phyloP scores from a whole-genome alignment of 2,797 vertebrate species.

The Stomatorhinus walkeri region DNA sequence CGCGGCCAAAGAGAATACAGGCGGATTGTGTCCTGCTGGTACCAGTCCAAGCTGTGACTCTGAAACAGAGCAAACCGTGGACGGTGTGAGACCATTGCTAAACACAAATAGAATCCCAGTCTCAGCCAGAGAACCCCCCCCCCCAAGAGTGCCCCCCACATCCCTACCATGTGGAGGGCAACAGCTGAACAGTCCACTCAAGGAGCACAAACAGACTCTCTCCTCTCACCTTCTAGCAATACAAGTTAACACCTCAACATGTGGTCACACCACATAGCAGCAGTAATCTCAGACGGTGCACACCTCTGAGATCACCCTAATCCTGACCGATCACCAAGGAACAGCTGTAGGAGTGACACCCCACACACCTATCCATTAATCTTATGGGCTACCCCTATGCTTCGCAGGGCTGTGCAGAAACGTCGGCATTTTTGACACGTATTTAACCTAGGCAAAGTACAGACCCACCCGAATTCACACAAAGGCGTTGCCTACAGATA shows the following conservation, averaged over 20 bases:
- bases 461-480: not conserved
- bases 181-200: not conserved
- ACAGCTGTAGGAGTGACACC: not conserved
- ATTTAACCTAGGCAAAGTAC: not conserved
- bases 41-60: not conserved
- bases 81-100: not conserved
- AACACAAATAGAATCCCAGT: not conserved
- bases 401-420: not conserved
- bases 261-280: not conserved
- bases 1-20: not conserved
- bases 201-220: not conserved
- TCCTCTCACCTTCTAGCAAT: not conserved
- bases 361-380: not conserved
- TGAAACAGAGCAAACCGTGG: not conserved
- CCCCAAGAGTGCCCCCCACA: not conserved
- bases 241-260: not conserved
- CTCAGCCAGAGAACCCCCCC: not conserved
- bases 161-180: not conserved
- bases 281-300: not conserved
- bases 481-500: not conserved
- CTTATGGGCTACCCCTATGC: not conserved
- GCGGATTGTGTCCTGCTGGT: conserved; percentile 12
- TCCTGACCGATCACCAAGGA: not conserved
- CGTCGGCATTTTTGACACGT: not conserved
- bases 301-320: not conserved